phyloP scores from a whole-genome alignment of 1,140 invertebrate genomes.

The Tribolium castaneum region DNA sequence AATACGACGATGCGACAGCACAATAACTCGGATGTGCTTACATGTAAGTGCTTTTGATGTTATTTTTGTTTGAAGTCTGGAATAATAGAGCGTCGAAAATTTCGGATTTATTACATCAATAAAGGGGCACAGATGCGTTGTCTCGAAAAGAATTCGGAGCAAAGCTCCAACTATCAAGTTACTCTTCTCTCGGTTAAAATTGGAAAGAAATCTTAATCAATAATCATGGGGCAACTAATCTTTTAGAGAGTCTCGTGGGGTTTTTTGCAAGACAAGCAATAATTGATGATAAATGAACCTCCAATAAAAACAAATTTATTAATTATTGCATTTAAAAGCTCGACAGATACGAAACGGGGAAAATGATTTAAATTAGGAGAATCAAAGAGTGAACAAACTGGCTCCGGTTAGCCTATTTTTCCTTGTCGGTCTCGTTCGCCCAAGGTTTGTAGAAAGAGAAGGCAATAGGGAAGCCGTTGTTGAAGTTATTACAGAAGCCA shows the following conservation, averaged over 20 bases:
- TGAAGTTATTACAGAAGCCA: conserved; percentile 35
- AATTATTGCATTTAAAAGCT: conserved; percentile 36
- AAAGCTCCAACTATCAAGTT: background rate
- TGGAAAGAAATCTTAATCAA: background rate
- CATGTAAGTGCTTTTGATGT: conserved; percentile 8
- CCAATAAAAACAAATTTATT: conserved; percentile 23
- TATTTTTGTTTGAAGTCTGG: conserved; percentile 3
- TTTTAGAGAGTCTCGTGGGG: background rate
- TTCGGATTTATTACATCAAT: conserved; percentile 13
- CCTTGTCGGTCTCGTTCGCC: background rate
- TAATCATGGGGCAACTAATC: background rate
- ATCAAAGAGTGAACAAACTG: conserved; percentile 24
- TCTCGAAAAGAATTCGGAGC: background rate
- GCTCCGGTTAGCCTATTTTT: background rate
- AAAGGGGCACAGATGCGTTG: conserved; percentile 10
- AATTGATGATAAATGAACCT: conserved; percentile 25
- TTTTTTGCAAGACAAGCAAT: conserved; percentile 1
- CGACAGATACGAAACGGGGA: conserved; percentile 24
- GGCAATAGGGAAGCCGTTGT: conserved; percentile 17
- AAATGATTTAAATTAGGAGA: conserved; percentile 36
- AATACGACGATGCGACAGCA: background rate
- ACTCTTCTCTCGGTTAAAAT: background rate
- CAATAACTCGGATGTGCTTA: background rate
- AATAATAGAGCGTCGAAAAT: conserved; percentile 12
- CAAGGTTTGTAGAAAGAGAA: background rate